Percentiles rank a stretch among this genome's conserved stretches.
Conservation (phyloP, 23 tunicate genomes). For the Trididemnum nubilum region DNA sequence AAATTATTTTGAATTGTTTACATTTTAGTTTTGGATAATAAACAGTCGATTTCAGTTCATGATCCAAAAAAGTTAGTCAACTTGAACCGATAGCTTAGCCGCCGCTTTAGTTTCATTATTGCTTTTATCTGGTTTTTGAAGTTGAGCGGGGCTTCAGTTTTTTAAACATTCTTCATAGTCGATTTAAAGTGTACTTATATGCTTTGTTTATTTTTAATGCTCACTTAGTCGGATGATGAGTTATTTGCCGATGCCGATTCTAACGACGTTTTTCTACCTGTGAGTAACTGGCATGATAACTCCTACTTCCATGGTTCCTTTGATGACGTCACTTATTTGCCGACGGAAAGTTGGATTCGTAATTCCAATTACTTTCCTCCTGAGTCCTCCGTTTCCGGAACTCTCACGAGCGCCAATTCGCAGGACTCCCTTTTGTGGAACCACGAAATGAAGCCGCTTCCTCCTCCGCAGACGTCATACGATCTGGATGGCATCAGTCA, state of each 20-base stretch:
- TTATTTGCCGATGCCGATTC: not conserved
- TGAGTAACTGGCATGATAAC: slow-evolving; percentile 54
- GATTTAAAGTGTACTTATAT: no score
- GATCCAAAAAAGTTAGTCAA: no score
- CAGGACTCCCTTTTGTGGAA: not conserved
- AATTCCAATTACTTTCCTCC: not conserved
- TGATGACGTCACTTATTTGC: slow-evolving; percentile 22
- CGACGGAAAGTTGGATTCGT: slow-evolving; percentile 29
- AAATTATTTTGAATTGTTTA: no score
- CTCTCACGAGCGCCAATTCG: not conserved
- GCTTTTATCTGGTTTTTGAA: no score
- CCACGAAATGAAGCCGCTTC: not conserved
- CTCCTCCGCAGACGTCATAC: not conserved
- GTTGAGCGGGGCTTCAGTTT: no score
- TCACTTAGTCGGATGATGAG: slow-evolving; percentile 4
- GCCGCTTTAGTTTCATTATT: no score
- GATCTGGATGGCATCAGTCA: not conserved
- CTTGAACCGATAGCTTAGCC: no score
- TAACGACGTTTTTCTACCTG: slow-evolving; percentile 39
- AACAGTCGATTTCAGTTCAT: no score
- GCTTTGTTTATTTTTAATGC: not conserved
- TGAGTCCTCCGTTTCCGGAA: not conserved
- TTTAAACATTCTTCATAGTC: no score
- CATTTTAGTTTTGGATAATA: no score
- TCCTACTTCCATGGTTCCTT: not conserved